Percentiles rank a stretch among this genome's conserved stretches.
Evolutionary conservation across 1,140 invertebrate species (phyloP).

Genomic region (Drosophila lini): DNA sequence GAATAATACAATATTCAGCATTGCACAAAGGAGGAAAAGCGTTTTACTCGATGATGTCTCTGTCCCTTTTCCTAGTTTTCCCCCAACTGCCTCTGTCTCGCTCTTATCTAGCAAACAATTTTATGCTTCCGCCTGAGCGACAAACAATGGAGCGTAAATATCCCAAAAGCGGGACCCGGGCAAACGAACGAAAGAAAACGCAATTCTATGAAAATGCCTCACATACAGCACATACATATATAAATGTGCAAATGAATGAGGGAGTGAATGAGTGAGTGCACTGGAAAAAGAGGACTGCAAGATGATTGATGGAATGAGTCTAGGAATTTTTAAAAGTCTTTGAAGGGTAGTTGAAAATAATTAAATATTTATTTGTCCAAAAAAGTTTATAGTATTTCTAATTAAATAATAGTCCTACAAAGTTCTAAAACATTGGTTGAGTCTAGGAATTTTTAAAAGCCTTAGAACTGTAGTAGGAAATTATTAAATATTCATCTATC

Average conservation of each 20-base stretch:
- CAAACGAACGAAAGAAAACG: conserved; percentile 56
- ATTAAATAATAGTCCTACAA: too few relatives aligned
- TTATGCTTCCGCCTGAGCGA: conserved; percentile 82
- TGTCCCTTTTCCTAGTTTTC: conserved; percentile 18
- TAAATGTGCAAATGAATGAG: conserved; percentile 78
- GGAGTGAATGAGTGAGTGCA: conserved; percentile 52
- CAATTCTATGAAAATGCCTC: conserved; percentile 43
- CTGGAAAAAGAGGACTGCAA: conserved; percentile 2
- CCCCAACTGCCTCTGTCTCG: conserved; percentile 16
- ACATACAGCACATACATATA: conserved; percentile 58
- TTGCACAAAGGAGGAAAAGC: conserved; percentile 48
- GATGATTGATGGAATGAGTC: conserved; percentile 13
- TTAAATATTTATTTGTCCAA: neutral
- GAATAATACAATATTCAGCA: conserved; percentile 53
- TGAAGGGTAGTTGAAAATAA: neutral
- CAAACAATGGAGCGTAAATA: conserved; percentile 83
- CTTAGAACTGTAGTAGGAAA: too few relatives aligned
- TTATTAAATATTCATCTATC: too few relatives aligned
- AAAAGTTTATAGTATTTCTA: too few relatives aligned
- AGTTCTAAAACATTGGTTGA: too few relatives aligned
- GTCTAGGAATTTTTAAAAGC: too few relatives aligned
- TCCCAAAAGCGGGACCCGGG: conserved; percentile 72
- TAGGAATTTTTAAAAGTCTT: neutral
- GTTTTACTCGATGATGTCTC: conserved; percentile 78
- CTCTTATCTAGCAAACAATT: conserved; percentile 80